Base-by-base conservation (phyloP, 2,113 vertebrate species). In the Nannospalax galili region DNA sequence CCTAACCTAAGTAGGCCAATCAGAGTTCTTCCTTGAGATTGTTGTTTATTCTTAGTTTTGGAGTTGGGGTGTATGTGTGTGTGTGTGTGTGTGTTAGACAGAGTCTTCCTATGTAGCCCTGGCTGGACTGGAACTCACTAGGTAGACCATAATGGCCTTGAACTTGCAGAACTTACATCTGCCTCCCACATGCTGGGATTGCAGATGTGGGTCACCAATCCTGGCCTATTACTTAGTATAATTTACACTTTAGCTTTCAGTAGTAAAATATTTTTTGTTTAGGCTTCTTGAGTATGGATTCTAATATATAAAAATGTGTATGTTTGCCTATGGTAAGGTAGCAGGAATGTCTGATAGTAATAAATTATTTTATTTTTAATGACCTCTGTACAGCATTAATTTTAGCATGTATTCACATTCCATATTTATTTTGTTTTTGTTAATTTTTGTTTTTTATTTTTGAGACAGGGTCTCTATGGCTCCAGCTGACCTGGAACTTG, bases 291-390 rank as follows among this genome's bases (percentile, higher is more conserved):
- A n/a, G n/a, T 65, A 58, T 87, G 28, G 10, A 94, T 87, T 91
- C 92, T 42, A 91, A 26, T 80, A 65, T 77, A 64, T 70, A 45
- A 84, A 80, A 92, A 56, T 92, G 88, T 70, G 19, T 35, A 79
- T 78, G 82, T 80, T 85, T 95, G 26, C 3, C 37, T 58, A 64
- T 58, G 5, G 19, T 82, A 95, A 96, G 92, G 81, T 90, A 88
- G 88, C 58, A 90, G 88, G 17, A 73, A 67, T 95, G 74, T 78
- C 20, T 88, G 60, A 35, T 94, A 84, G 85, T 74, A 74, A 74
- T 74, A 91, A 91, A 72, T 48, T 15, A 92, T 95, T 88, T 70
- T 84, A 45, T 88, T 93, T 85, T 78, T 90, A 92, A 91, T 79
- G 42, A 84, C 7, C 12, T 91, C 45, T 95, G 20, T 11, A 45